Base-by-base conservation (phyloP, 53 echinoderm and acorn worm species). In the Zoroaster sp. region DNA sequence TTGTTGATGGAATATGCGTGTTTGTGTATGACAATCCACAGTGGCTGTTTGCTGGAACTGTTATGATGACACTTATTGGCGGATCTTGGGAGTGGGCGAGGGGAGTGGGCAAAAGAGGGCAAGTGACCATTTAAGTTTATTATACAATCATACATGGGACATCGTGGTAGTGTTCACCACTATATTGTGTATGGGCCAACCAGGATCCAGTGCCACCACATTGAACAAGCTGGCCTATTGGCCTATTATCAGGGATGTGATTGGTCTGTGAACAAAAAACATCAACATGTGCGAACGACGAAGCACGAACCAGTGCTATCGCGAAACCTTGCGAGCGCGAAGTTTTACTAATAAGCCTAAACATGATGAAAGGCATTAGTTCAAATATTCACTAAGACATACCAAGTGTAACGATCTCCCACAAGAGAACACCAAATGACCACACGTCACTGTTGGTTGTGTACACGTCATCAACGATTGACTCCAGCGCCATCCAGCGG, bases 351-450 rank as follows among this genome's bases (percentile, higher is more conserved):
- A 38, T n/a, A n/a, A n/a, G n/a, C n/a, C n/a, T n/a, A n/a, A n/a
- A n/a, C n/a, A n/a, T n/a, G n/a, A n/a, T n/a, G n/a, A n/a, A n/a
- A n/a, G n/a, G n/a, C n/a, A n/a, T n/a, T n/a, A 4, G n/a, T 5
- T 17, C 8, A 5, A 66, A 9, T 23, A 15, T 71, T 34, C 13
- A n/a, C 2, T 12, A 8, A 9, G 15, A 77, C 80, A 39, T 32
- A 82, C 82, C 82, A 44, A 82, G 82, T 0, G 82, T 82, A 13
- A 67, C 82, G 2, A 82, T 82, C 20, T 82, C 82, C 82, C 82
- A 82, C 5, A 82, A 43, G 33, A 82, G 82, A 0, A 82, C 44
- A 1, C 82, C 82, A 43, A 40, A 82, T 4, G 82, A 68, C 82
- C 82, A 82, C 4, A 82, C 34, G 68, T 82, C 82, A 45, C 68